Base-by-base conservation (phyloP, 2,113 vertebrate species). In the Pituophis catenifer region DNA sequence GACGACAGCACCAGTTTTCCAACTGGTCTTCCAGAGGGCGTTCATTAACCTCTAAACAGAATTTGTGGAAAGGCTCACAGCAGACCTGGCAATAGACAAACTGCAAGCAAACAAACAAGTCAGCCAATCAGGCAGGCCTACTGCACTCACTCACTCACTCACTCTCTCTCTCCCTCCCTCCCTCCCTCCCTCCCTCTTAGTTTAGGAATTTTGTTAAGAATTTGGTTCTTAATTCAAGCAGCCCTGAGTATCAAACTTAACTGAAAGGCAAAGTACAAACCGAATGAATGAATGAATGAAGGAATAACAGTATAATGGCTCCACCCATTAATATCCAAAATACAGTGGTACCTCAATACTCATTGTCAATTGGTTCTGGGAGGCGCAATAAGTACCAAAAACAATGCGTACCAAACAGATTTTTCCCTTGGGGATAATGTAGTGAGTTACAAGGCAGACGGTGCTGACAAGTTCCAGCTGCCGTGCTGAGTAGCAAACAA, bases 51-150 rank as follows among this genome's bases (percentile, higher is more conserved):
- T 99, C 99, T 96, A 99, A 97, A 97, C 99, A 99, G 97, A 99
- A 99, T 92, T 99, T 98, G 98, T 99, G 99, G 97, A 99, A 99
- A 17, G 99, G 99, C 96, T 99, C 99, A 96, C 99, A 99, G 96
- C 99, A 99, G 75, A 99, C 99, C 98, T 99, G 99, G 96, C 99
- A 99, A 97, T 99, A 99, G 90, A 99, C 99, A 97, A 99, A 99
- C 99, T 99, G 93, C 17, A 95, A 92, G 85, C 93, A 19, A 93
- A 86, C 88, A 95, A 23, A 38, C 55, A 52, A 94, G 38, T 55
- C 59, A 92, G 38, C 44, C 53, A 15, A 38, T 19, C 91, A 11
- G 33, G 19, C 17, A 81, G 33, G 75, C 19, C 75, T 33, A 11
- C 10, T n/a, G 81, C 17, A 44, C 1, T 59, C 59, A 1, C 59